phyloP scores from a whole-genome alignment of 2,888 invertebrate species.

The Bursaphelenchus okinawaensis region DNA sequence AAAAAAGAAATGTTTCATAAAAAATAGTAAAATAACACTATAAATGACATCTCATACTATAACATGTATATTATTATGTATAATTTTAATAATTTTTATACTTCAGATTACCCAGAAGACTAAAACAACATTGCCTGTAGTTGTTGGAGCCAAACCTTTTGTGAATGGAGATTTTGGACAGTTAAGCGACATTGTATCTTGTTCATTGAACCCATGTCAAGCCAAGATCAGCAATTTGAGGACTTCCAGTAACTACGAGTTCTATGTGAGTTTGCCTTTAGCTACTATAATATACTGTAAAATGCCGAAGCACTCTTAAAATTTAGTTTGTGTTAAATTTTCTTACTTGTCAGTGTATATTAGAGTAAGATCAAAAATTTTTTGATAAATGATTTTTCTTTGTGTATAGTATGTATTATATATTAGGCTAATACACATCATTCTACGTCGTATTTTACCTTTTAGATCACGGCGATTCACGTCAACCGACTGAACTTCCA shows the following conservation, averaged over 20 bases:
- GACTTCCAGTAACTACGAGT: constrained; percentile 51
- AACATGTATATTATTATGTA: background rate
- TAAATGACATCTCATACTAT: background rate
- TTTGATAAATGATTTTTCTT: constrained; percentile 1
- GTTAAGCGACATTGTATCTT: constrained; percentile 41
- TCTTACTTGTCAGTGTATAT: too few species aligned
- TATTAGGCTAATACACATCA: background rate
- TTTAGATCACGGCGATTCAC: constrained; percentile 50
- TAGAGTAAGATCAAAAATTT: background rate
- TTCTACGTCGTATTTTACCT: background rate
- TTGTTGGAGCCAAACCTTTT: constrained; percentile 41
- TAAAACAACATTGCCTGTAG: constrained; percentile 38
- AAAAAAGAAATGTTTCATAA: too few species aligned
- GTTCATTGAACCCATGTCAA: constrained; percentile 48
- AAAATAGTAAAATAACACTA: too few species aligned
- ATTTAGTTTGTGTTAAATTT: too few species aligned
- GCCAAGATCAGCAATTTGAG: constrained; percentile 52
- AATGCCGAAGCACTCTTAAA: too few species aligned
- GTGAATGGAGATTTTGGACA: constrained; percentile 22
- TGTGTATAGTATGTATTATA: constrained; percentile 1
- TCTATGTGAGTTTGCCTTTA: constrained; percentile 49
- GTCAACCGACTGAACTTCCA: constrained; percentile 42
- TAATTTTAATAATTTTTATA: background rate
- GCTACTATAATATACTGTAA: too few species aligned
- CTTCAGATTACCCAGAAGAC: constrained; percentile 36